These are phyloP conservation scores for Atta colombica DNA, from an alignment of 1,140 invertebrate genomes.

Conservation along the genomic window DNA sequence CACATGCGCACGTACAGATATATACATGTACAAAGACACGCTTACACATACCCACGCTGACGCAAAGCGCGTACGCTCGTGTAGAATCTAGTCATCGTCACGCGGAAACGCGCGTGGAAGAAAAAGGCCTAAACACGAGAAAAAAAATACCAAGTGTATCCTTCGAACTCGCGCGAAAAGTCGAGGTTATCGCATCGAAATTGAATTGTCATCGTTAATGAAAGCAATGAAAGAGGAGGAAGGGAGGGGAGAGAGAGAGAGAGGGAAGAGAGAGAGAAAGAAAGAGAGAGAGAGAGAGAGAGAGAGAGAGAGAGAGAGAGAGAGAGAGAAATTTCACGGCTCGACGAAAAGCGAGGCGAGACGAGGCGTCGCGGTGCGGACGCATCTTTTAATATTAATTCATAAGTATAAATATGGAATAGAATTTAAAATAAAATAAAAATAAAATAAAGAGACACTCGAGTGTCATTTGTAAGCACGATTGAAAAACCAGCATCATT, in stretches of 20 bases:
- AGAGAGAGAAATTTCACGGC: not conserved
- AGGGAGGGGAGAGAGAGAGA: not conserved
- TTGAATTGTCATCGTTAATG: conserved; percentile 8
- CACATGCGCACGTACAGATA: conserved; percentile 8
- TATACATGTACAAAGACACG: conserved; percentile 33
- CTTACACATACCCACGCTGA: conserved; percentile 33
- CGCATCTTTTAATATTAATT: conserved; percentile 24
- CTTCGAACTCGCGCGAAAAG: conserved; percentile 37
- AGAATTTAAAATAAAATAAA: conserved; percentile 33
- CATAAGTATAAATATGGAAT: conserved; percentile 24
- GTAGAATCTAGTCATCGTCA: conserved; percentile 66
- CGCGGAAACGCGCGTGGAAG: conserved; percentile 46
- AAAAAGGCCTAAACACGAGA: conserved; percentile 67
- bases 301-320: not conserved
- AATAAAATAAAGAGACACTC: conserved; percentile 1
- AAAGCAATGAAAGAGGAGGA: not conserved
- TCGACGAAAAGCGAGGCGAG: conserved; percentile 12
- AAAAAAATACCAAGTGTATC: conserved; percentile 7
- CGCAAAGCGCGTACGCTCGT: conserved; percentile 33
- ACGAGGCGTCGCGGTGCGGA: conserved; percentile 20
- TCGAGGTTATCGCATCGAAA: conserved; percentile 42
- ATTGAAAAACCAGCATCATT: conserved; percentile 17
- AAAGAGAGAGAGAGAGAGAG: not conserved
- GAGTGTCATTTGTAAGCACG: not conserved
- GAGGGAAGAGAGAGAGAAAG: not conserved